Evolutionary conservation across 2,797 vertebrate species (phyloP).

Genomic region (Falco novaeseelandiae): DNA sequence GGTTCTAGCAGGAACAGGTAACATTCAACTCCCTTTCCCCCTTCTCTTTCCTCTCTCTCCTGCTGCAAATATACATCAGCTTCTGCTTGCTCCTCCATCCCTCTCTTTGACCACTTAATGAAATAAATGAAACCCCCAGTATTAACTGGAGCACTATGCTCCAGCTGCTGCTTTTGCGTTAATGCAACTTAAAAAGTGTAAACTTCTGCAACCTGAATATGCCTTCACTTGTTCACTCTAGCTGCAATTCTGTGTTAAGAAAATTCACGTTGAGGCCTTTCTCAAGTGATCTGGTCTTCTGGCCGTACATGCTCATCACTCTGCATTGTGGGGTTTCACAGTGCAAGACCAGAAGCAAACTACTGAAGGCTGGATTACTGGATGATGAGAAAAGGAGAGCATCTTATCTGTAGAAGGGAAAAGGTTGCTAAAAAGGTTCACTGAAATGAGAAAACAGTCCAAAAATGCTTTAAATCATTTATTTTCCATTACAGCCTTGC

Average conservation of each 20-base stretch:
- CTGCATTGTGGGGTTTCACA: background rate
- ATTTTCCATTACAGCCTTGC: background rate
- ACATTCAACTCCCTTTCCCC: background rate
- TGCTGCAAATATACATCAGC: background rate
- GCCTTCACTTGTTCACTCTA: background rate
- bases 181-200: background rate
- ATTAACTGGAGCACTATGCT: background rate
- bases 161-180: background rate
- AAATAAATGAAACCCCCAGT: background rate
- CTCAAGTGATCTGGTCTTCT: background rate
- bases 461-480: background rate
- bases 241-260: background rate
- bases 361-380: background rate
- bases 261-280: background rate
- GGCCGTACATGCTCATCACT: background rate
- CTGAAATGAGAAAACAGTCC: background rate
- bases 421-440: background rate
- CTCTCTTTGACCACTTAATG: background rate
- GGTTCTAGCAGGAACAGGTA: background rate
- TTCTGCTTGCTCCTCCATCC: background rate
- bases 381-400: background rate
- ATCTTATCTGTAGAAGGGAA: background rate
- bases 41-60: background rate
- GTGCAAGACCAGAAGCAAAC: background rate
- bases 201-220: background rate